Conservation (phyloP, 2,888 invertebrate genomes). For the Dasypolia templi region DNA sequence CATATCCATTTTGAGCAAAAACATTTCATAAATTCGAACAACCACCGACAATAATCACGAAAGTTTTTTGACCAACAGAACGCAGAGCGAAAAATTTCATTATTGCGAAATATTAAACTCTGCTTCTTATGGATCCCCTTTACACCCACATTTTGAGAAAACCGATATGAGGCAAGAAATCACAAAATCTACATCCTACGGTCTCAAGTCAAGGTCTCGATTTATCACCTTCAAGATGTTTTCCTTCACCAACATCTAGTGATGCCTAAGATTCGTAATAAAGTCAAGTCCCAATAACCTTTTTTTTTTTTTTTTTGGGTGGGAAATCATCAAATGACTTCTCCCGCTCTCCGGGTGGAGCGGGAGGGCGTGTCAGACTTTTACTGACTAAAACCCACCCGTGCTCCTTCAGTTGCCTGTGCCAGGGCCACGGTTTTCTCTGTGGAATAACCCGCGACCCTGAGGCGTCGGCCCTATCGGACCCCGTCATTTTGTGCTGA, state of each 20-base stretch:
- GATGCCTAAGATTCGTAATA: neutral
- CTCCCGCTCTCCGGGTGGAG: too few species aligned
- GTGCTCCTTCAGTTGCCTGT: too few species aligned
- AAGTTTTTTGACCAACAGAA: too few species aligned
- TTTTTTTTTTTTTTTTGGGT: too few species aligned
- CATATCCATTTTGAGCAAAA: neutral
- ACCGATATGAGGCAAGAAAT: neutral
- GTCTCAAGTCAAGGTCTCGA: neutral
- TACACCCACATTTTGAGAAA: neutral
- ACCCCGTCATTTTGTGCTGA: too few species aligned
- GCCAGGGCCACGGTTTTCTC: too few species aligned
- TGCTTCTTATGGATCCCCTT: rapidly evolving
- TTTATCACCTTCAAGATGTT: neutral
- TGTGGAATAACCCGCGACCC: too few species aligned
- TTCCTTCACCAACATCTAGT: neutral
- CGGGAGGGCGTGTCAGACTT: too few species aligned
- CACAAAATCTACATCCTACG: neutral
- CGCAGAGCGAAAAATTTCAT: neutral
- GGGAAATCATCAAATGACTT: too few species aligned
- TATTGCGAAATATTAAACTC: neutral
- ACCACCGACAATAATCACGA: neutral
- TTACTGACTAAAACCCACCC: too few species aligned
- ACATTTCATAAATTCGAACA: neutral
- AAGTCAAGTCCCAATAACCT: too few species aligned
- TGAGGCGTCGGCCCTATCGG: too few species aligned